Evolutionary conservation across 2,113 vertebrate species (phyloP), one percentile per base, ranked within the genome.

Genomic region (Notiomystis cincta): DNA sequence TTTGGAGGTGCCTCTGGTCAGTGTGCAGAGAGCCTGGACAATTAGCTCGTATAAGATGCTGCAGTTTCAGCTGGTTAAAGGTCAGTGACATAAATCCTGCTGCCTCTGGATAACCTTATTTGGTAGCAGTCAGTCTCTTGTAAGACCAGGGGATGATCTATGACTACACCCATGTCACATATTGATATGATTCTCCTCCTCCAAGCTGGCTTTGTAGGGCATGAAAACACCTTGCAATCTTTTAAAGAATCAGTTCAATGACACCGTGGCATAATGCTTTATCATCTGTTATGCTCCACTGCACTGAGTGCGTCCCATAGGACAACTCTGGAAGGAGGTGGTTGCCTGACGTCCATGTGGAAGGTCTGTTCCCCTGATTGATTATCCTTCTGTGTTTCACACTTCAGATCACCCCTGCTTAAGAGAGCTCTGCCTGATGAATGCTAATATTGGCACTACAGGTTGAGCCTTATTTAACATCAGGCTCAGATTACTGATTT

Each of bases 311-410:
- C 1, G 1, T 97, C 92, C 87, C 93, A 64, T 48, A 83, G 93
- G 95, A 93, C 64, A 83, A 5, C 56, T 88, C 42, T 83, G 42
- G 64, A 81, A 19, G 35, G 82, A 77, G 58, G 64, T 58, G 71
- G 47, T 86, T 94, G 62, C 67, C 25, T 88, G 78, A 42, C 23
- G 4, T 83, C 87, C 82, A 24, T 67, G 75, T 83, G 90, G 85
- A 96, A 93, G 75, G 64, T 70, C 76, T 3, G 3, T 81, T 95
- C 71, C 51, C 38, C 30, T 94, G 92, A 96, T 83, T 86, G 92
- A 96, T 94, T 90, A 77, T 80, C 75, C 11, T 10, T 33, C 31
- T 80, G 54, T 10, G 6, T 91, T 93, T 94, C 58, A 83, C 51
- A 86, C 50, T 82, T 92, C 54, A 88, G 60, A 64, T 96, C 64